These are phyloP conservation scores for Leguminivora glycinivorella DNA, from an alignment of 1,140 invertebrate genomes.

Conservation along the genomic window DNA sequence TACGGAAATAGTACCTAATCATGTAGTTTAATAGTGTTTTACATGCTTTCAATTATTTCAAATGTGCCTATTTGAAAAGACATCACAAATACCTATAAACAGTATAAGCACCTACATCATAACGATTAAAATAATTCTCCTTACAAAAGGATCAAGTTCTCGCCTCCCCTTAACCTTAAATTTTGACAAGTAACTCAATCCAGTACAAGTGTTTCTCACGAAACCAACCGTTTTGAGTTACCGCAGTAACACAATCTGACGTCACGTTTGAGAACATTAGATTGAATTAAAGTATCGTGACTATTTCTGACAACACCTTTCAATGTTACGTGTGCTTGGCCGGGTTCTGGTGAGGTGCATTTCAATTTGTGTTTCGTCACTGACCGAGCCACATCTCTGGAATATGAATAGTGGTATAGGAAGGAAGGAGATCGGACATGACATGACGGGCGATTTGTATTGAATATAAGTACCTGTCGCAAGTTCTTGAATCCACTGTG, in stretches of 20 bases:
- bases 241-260: conserved; percentile 18
- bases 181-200: conserved; percentile 27
- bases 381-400: no score
- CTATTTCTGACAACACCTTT: conserved; percentile 27
- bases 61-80: no score
- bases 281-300: conserved; percentile 15
- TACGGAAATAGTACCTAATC: no score
- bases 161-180: conserved; percentile 18
- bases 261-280: conserved; percentile 14
- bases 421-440: no score
- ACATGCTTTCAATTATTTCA: no score
- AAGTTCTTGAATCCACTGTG: no score
- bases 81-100: no score
- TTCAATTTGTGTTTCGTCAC: background rate
- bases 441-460: no score
- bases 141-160: conserved; percentile 1
- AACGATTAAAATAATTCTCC: background rate
- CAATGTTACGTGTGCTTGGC: background rate
- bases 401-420: no score
- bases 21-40: no score
- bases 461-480: no score
- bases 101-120: background rate
- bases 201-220: conserved; percentile 22
- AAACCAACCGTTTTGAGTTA: conserved; percentile 13
- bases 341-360: background rate